Evolutionary conservation across 2,888 invertebrate species (phyloP).

Genomic region (Monopis laevigella): DNA sequence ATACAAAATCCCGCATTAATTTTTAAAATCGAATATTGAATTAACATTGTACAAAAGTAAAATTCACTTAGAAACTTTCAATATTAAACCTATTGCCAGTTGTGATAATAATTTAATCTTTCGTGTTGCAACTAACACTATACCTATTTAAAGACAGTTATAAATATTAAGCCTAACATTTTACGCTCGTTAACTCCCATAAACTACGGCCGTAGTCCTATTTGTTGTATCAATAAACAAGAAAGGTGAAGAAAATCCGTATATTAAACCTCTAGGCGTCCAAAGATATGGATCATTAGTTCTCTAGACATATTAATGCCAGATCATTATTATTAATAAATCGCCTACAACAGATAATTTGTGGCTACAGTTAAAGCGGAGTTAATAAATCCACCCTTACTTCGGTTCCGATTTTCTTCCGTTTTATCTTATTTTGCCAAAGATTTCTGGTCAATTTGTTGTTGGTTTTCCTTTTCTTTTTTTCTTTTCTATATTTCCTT

Average conservation of each 20-base stretch:
- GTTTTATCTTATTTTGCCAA: conserved; percentile 8
- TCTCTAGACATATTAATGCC: conserved; percentile 37
- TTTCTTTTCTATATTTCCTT: background rate
- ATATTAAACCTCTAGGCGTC: conserved; percentile 13
- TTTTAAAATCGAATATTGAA: no score
- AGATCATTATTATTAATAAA: conserved; percentile 45
- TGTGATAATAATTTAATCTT: no score
- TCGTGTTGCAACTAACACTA: background rate
- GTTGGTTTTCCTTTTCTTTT: background rate
- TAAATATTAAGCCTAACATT: conserved; percentile 9
- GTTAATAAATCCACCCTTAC: conserved; percentile 26
- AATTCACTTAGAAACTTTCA: no score
- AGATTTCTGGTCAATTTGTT: background rate
- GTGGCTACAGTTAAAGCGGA: conserved; percentile 23
- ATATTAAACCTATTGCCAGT: no score
- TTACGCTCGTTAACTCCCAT: conserved; percentile 11
- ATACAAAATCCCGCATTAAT: no score
- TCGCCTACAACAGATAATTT: conserved; percentile 34
- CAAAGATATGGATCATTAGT: conserved; percentile 35
- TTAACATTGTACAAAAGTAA: no score
- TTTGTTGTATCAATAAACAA: conserved; percentile 12
- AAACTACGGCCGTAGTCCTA: conserved; percentile 9
- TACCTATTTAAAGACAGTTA: conserved; percentile 2
- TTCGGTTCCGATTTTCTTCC: conserved; percentile 8
- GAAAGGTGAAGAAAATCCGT: conserved; percentile 11